Percentiles rank a stretch among this genome's conserved stretches.
These are phyloP conservation scores for Chydorus sphaericus DNA, from an alignment of 2,888 invertebrate genomes.

Conservation along the genomic window DNA sequence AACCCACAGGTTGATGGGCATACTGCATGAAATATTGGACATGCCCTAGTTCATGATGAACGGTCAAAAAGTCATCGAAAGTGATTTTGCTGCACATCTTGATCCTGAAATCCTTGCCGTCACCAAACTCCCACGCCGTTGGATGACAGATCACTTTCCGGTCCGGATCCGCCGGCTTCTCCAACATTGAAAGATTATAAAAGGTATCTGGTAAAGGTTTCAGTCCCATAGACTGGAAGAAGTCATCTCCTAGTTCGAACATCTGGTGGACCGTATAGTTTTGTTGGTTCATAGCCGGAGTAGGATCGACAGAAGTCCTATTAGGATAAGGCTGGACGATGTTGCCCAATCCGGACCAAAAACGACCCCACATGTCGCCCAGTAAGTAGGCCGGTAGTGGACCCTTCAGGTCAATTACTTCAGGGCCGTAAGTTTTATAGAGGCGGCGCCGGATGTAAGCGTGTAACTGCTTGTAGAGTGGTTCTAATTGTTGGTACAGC, in stretches of 20 bases:
- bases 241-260: constrained; percentile 29
- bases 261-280: constrained; percentile 15
- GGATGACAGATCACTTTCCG: constrained; percentile 29
- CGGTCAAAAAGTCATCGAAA: constrained; percentile 22
- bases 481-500: constrained; percentile 19
- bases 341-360: constrained; percentile 23
- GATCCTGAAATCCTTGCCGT: constrained; percentile 30
- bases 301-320: constrained; percentile 22
- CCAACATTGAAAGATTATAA: constrained; percentile 31
- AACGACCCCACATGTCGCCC: constrained; percentile 27
- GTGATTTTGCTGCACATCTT: constrained; percentile 24
- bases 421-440: constrained; percentile 24
- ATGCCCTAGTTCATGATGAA: constrained; percentile 27
- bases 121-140: constrained; percentile 32
- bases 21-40: constrained; percentile 25
- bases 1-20: constrained; percentile 20
- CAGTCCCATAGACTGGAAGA: constrained; percentile 30
- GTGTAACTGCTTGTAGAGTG: constrained; percentile 29
- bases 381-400: constrained; percentile 34
- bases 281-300: constrained; percentile 18
- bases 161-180: constrained; percentile 24
- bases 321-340: constrained; percentile 23
- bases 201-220: constrained; percentile 27
- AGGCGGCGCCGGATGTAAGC: constrained; percentile 29
- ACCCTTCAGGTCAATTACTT: constrained; percentile 23